Base-by-base conservation (phyloP, 2,797 vertebrate genomes). In the Oreochromis mossambicus region DNA sequence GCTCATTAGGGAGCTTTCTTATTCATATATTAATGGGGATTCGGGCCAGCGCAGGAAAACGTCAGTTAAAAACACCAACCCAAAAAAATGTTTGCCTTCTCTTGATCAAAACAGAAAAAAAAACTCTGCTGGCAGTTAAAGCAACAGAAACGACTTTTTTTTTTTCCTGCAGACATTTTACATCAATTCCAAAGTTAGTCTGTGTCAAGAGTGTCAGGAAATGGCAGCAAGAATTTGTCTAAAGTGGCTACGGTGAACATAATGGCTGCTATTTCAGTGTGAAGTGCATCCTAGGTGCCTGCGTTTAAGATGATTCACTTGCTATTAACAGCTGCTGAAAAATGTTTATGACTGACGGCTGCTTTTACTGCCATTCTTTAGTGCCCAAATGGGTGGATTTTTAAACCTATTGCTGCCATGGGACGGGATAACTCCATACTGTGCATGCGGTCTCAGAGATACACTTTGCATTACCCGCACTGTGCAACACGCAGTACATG, bases 221-320 rank as follows among this genome's bases (percentile, higher is more conserved):
- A 82, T 76, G 82, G 32, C 80, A 70, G 79, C 17, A 2, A 43
- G 63, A 61, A 66, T 92, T 92, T 89, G 87, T 89, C 79, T 88
- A 73, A 88, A 93, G 91, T 91, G 87, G 83, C 36, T 19, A 19
- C 73, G 86, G 87, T 78, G 87, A 87, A 79, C 43, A 78, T 93
- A 92, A 93, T 89, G 70, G 79, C 82, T 83, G 88, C 91, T 81
- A 83, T 93, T 90, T 87, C 46, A 10, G 85, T 48, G 81, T 80
- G 86, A 88, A 91, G 91, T 89, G 86, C 89, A 90, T 90, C 83
- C 76, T 52, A 70, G 90, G 86, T 88, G 88, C 80, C 85, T 80
- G 81, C 5, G 15, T 89, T 92, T 87, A 78, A 86, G 84, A 91
- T 90, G 90, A 93, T 81, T 92, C 90, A 87, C 83, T 83, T 54